Evolutionary conservation across 2,888 invertebrate genomes (phyloP).

Genomic region (Chloroclysta siterata): DNA sequence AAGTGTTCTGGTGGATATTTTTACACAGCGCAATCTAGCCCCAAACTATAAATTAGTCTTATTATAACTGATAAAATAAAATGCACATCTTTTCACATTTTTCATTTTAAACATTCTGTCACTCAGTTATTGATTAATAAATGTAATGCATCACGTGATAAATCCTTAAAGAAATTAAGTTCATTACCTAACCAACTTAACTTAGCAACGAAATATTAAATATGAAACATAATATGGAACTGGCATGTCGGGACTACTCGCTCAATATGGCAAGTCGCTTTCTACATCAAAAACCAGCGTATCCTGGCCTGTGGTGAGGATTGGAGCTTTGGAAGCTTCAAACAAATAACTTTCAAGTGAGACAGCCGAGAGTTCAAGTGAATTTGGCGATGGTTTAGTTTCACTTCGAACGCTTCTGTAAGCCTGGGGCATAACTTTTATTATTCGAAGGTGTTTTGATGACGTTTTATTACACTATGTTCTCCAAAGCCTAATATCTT

Average conservation of each 20-base stretch:
- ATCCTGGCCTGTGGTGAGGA: constrained; percentile 46
- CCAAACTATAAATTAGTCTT: too few species aligned
- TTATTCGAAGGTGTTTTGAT: constrained; percentile 60
- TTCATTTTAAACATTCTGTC: too few species aligned
- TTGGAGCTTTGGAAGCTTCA: constrained; percentile 10
- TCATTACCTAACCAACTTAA: constrained; percentile 23
- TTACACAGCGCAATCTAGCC: too few species aligned
- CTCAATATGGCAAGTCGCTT: constrained; percentile 74
- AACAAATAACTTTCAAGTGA: constrained; percentile 6
- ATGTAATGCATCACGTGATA: too few species aligned
- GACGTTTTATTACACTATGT: constrained; percentile 53
- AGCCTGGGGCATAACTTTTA: constrained; percentile 67
- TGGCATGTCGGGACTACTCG: constrained; percentile 51
- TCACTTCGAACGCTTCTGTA: constrained; percentile 71
- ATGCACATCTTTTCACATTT: too few species aligned
- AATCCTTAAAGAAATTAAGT: not conserved
- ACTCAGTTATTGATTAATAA: too few species aligned
- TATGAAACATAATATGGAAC: constrained; percentile 62
- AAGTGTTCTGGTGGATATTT: too few species aligned
- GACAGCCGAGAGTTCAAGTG: constrained; percentile 47
- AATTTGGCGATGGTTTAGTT: constrained; percentile 56
- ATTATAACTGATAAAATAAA: too few species aligned
- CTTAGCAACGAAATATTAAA: constrained; percentile 52
- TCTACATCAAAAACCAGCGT: constrained; percentile 60
- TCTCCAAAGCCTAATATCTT: constrained; percentile 56